Conservation (phyloP, 2,888 invertebrate species). For the Euphydryas editha region DNA sequence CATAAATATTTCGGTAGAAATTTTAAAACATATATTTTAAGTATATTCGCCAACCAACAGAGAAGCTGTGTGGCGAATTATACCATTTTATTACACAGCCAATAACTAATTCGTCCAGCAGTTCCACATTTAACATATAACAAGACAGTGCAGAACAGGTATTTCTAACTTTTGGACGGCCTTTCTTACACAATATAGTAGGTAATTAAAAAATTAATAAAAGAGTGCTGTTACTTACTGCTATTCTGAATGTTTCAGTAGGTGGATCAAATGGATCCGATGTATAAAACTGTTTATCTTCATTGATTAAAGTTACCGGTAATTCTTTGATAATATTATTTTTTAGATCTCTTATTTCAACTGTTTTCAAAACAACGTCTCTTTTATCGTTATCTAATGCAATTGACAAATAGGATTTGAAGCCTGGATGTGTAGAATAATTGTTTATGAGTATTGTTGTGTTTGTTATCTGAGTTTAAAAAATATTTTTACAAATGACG, state of each 20-base stretch:
- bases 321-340: constrained; percentile 46
- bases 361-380: constrained; percentile 47
- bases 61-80: no score
- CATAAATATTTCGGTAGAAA: no score
- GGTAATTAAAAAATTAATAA: not conserved
- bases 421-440: constrained; percentile 47
- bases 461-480: no score
- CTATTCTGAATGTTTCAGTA: constrained; percentile 53
- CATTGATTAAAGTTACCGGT: constrained; percentile 46
- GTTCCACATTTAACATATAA: no score
- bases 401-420: constrained; percentile 53
- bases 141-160: no score
- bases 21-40: no score
- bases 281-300: constrained; percentile 51
- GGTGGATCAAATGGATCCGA: constrained; percentile 52
- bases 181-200: no score
- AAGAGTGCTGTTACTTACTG: constrained; percentile 41
- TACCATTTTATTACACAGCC: no score
- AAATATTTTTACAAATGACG: no score
- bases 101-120: no score
- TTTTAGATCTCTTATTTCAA: constrained; percentile 52
- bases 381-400: constrained; percentile 49
- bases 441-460: not conserved
- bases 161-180: no score
- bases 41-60: no score